These are phyloP conservation scores for Basileuterus tristriatus DNA, from an alignment of 2,797 vertebrate genomes.

Conservation along the genomic window DNA sequence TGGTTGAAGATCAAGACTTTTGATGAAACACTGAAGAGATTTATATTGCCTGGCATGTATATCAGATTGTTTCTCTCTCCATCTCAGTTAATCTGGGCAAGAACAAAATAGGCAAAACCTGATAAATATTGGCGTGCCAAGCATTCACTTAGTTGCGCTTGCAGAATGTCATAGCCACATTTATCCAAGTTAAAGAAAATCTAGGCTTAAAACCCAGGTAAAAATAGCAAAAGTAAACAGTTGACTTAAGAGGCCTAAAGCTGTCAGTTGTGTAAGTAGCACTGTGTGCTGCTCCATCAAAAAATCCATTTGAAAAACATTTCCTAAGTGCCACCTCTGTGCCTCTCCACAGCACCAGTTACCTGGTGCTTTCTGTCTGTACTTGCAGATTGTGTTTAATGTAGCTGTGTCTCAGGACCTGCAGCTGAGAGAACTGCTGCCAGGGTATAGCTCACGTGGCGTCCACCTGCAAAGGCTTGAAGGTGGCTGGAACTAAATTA, in stretches of 20 bases:
- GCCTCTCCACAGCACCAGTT: background rate
- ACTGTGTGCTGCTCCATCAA: background rate
- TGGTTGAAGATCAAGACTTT: background rate
- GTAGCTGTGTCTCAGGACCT: background rate
- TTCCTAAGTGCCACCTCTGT: fast-evolving
- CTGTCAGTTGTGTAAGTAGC: background rate
- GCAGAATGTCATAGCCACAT: background rate
- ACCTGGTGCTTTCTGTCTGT: background rate
- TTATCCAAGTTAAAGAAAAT: background rate
- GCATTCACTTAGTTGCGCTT: fast-evolving
- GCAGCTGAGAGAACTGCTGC: background rate
- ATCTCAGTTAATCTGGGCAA: background rate
- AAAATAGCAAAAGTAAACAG: background rate
- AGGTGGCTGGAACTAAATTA: background rate
- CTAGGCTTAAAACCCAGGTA: background rate
- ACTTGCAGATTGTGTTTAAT: fast-evolving
- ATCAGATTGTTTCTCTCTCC: background rate
- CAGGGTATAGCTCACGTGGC: background rate
- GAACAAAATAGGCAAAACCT: background rate
- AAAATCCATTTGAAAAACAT: background rate
- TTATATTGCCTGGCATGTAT: background rate
- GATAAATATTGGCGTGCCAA: fast-evolving
- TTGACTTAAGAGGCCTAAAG: background rate
- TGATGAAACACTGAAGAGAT: background rate
- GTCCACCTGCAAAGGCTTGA: background rate